Conservation (phyloP, 1,140 invertebrate genomes). For the Zaprionus africanus region DNA sequence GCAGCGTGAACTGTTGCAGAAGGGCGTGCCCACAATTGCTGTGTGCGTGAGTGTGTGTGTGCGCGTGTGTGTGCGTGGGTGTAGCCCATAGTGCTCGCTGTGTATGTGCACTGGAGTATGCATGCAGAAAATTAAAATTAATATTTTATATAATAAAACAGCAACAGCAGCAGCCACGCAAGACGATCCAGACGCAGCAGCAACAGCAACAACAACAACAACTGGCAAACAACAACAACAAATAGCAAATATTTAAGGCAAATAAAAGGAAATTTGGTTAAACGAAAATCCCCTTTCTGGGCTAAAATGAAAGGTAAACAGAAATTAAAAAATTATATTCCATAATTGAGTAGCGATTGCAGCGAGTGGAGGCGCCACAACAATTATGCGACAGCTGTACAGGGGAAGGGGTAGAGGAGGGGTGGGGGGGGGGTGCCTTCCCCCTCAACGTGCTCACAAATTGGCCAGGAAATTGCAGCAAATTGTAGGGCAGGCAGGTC, state of each 20-base stretch:
- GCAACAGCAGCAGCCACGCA: conserved; percentile 29
- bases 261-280: conserved; percentile 58
- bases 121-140: conserved; percentile 84
- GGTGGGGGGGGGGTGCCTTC: too few relatives aligned
- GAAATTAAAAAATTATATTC: conserved; percentile 68
- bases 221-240: conserved; percentile 29
- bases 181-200: conserved; percentile 24
- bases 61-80: conserved; percentile 32
- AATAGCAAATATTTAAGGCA: conserved; percentile 31
- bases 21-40: conserved; percentile 43
- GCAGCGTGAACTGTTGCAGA: conserved; percentile 31
- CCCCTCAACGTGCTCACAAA: conserved; percentile 17
- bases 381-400: conserved; percentile 53
- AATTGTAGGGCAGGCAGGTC: conserved; percentile 53
- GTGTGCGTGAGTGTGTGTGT: conserved; percentile 6
- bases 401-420: neutral
- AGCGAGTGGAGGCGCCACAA: conserved; percentile 33
- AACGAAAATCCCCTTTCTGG: conserved; percentile 62
- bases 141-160: conserved; percentile 82
- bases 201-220: conserved; percentile 46
- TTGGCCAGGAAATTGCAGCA: conserved; percentile 69
- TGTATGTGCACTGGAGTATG: conserved; percentile 74
- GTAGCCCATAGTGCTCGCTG: conserved; percentile 35
- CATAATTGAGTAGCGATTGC: conserved; percentile 67
- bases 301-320: conserved; percentile 59